Percentiles rank a stretch among this genome's conserved stretches.
Evolutionary conservation across 2,113 vertebrate genomes (phyloP).

Genomic region (Todiramphus saurophagus): DNA sequence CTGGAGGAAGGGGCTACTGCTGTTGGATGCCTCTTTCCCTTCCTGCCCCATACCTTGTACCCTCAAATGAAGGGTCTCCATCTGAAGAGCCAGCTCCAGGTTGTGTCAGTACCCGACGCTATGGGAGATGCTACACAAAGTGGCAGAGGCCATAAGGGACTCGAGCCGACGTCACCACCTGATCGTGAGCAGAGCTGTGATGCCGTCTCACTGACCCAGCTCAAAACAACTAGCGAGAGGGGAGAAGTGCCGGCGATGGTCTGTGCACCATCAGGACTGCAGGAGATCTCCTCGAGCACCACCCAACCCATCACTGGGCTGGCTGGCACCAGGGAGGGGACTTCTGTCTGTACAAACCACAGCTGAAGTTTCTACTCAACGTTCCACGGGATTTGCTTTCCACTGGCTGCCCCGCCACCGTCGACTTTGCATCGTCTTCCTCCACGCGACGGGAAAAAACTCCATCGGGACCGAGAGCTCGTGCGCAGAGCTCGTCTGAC

Average conservation of each 20-base stretch:
- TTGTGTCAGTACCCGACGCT: neutral
- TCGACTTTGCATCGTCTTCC: fast-evolving
- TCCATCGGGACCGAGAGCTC: fast-evolving
- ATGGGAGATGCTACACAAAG: neutral
- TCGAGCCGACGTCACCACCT: neutral
- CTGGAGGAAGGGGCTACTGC: neutral
- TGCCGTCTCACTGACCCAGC: neutral
- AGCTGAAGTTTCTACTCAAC: neutral
- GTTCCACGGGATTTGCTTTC: neutral
- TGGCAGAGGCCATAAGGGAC: fast-evolving
- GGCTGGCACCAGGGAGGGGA: neutral
- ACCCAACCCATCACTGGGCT: neutral
- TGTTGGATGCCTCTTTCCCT: neutral
- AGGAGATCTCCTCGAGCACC: neutral
- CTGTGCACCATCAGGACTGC: neutral
- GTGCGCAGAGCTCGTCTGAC: neutral
- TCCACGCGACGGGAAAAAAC: neutral
- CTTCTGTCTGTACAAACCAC: neutral
- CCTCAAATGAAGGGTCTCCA: neutral
- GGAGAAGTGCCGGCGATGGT: neutral
- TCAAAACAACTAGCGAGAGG: fast-evolving
- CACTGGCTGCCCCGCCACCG: neutral
- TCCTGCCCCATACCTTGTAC: neutral
- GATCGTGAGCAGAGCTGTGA: neutral
- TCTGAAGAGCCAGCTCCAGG: neutral